phyloP scores from a whole-genome alignment of 2,797 vertebrate genomes.

The Pristis pectinata region DNA sequence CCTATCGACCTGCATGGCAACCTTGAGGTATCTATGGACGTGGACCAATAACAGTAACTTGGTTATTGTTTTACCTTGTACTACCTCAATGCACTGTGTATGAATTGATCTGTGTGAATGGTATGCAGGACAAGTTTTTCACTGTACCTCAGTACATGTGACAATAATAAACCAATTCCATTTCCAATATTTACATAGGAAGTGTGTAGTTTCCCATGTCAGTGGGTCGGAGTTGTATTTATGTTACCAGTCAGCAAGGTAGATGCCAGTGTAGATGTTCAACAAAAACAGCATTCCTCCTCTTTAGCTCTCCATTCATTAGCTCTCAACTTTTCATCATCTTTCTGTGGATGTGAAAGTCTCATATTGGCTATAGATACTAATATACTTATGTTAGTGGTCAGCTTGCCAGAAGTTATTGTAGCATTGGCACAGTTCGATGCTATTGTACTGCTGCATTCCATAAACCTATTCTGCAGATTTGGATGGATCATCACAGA shows the following conservation, averaged over 20 bases:
- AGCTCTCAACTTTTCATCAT: neutral
- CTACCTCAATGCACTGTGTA: no score
- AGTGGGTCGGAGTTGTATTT: neutral
- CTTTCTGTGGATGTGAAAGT: neutral
- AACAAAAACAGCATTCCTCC: neutral
- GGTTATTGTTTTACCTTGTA: no score
- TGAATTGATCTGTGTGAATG: no score
- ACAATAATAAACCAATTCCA: no score
- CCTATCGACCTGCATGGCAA: no score
- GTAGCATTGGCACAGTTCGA: neutral
- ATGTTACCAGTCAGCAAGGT: neutral
- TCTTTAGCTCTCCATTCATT: neutral
- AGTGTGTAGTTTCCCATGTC: neutral
- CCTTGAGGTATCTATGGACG: no score
- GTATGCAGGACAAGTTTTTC: no score
- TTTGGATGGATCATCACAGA: neutral
- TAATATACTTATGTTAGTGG: neutral
- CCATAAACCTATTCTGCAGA: neutral
- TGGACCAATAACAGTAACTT: no score
- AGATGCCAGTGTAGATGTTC: neutral
- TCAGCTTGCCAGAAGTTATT: neutral
- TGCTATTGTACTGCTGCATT: neutral
- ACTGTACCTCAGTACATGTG: no score
- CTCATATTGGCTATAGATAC: neutral
- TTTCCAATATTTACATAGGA: neutral